Base-by-base conservation (phyloP, 2,113 vertebrate genomes). In the Oryzias melastigma region DNA sequence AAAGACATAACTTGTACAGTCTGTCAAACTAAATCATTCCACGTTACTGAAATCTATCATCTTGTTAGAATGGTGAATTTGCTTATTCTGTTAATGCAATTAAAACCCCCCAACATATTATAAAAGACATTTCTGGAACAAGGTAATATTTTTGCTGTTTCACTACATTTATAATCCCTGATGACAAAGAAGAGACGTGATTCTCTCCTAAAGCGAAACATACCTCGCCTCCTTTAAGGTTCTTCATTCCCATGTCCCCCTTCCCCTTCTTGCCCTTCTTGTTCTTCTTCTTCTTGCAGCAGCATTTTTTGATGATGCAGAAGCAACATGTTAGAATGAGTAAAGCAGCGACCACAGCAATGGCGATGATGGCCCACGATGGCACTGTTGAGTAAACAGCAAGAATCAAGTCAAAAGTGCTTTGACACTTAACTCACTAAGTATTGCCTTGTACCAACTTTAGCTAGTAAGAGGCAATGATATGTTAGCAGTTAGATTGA, bases 261-360 rank as follows among this genome's bases (percentile, higher is more conserved):
- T 99, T 99, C 44, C 95, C 95, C 74, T 99, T 99, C 89, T 98
- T 96, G 69, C 91, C 91, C 85, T 99, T 99, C 91, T 98, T 99
- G 90, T 94, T 96, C 90, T 96, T 99, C 93, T 95, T 98, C 93
- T 95, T 99, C 91, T 98, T 98, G 85, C 95, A 98, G 85, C 94
- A 97, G 90, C 96, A 98, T 82, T 99, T 99, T 90, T 99, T 99
- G 87, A 97, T 92, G 87, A 98, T 95, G 92, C 97, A 99, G 91
- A 99, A 95, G 92, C 97, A 99, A 85, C 97, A 99, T 63, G 95
- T 95, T 77, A 99, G 92, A 65, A 98, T 88, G 80, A 99, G 92
- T 52, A 98, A 89, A 54, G 95, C 96, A 0, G 92, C 94, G 0
- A 99, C 96, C 71, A 98, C 94, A 0, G 95, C 94, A 0, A 98